A percentile compares a stretch with the other conserved stretches of the same genome.
Conservation (phyloP, 2,797 vertebrate species). For the Podargus strigoides region DNA sequence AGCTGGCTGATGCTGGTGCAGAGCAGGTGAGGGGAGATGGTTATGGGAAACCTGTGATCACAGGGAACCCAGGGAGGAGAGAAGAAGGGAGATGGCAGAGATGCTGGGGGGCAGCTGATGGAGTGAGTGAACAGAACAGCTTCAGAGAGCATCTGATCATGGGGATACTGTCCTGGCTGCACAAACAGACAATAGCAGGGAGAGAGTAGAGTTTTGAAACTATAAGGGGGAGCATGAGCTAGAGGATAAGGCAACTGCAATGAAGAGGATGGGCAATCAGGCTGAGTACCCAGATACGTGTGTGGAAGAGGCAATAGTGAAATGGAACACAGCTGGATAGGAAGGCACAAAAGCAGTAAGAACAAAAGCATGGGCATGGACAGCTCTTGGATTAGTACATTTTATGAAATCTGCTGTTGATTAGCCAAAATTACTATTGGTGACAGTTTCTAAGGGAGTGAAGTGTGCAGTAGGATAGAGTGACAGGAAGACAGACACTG, state of each 20-base stretch:
- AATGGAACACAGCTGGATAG: neutral
- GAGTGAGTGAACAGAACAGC: neutral
- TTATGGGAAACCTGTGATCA: neutral
- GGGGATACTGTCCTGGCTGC: neutral
- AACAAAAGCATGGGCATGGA: neutral
- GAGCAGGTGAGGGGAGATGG: neutral
- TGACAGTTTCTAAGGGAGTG: neutral
- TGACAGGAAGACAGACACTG: neutral
- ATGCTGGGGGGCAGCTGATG: neutral
- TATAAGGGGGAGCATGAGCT: neutral
- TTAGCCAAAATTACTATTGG: neutral
- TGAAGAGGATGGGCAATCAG: neutral
- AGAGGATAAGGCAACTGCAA: neutral
- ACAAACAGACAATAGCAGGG: neutral
- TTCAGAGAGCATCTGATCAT: neutral
- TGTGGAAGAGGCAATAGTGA: neutral
- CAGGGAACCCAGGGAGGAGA: neutral
- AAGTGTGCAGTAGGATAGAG: neutral
- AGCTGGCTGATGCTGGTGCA: neutral
- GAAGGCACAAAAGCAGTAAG: neutral
- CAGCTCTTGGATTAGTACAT: neutral
- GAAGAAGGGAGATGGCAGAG: accelerated
- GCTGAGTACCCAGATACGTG: neutral
- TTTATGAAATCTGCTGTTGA: neutral
- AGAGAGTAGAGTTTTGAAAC: neutral